phyloP scores from a whole-genome alignment of 2,797 vertebrate species.

The Lagodon rhomboides region DNA sequence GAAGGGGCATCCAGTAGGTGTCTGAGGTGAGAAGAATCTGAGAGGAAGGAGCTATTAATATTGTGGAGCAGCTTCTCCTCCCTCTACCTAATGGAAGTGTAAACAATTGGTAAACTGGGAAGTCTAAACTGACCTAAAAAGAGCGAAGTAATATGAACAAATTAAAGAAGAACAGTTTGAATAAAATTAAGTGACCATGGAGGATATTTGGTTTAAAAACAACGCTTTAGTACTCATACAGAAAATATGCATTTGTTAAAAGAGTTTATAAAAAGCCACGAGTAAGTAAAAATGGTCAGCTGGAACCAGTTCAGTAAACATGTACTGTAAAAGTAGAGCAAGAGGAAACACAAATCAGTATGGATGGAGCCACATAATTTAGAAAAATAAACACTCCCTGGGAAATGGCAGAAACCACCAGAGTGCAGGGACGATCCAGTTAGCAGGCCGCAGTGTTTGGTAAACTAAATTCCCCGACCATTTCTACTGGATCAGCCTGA shows the following conservation, averaged over 20 bases:
- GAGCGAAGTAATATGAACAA: slow-evolving; percentile 4
- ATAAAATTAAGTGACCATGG: not conserved
- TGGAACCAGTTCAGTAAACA: slow-evolving; percentile 39
- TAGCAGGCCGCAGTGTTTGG: not conserved
- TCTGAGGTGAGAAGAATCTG: slow-evolving; percentile 64
- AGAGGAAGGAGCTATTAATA: slow-evolving; percentile 68
- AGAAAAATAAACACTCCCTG: slow-evolving; percentile 22
- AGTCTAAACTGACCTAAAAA: slow-evolving; percentile 29
- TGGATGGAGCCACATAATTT: slow-evolving; percentile 5
- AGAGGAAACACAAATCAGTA: slow-evolving; percentile 18
- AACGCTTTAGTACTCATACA: not conserved
- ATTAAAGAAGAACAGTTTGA: not conserved
- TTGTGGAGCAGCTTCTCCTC: slow-evolving; percentile 31
- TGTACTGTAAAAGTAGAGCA: not conserved
- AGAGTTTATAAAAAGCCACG: slow-evolving; percentile 16
- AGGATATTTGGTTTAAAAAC: slow-evolving; percentile 20
- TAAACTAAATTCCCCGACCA: too few species aligned
- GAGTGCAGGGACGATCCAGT: slow-evolving; percentile 17
- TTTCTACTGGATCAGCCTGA: slow-evolving; percentile 4
- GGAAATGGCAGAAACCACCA: slow-evolving; percentile 34
- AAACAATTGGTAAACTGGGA: slow-evolving; percentile 50
- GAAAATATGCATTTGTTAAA: not conserved
- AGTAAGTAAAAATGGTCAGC: slow-evolving; percentile 17
- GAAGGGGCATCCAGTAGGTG: slow-evolving; percentile 46
- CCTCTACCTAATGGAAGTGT: slow-evolving; percentile 48